These are phyloP conservation scores for Lasioglossum oenotherae DNA, from an alignment of 2,888 invertebrate species.

Conservation along the genomic window DNA sequence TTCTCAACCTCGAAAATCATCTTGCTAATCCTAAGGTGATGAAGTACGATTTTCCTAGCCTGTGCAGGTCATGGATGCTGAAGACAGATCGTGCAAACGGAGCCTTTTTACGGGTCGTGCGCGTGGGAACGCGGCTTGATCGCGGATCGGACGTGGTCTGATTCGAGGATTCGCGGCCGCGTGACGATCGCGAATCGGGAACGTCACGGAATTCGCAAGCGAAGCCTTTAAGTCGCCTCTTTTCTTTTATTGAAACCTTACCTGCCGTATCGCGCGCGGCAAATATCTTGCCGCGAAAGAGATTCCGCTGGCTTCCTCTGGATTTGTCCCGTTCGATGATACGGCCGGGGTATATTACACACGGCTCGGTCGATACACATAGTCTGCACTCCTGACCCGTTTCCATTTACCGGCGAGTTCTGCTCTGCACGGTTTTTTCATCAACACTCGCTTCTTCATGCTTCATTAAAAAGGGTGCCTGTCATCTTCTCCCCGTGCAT, in stretches of 20 bases:
- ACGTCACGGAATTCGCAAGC: conserved; percentile 22
- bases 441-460: neutral
- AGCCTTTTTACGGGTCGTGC: neutral
- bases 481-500: neutral
- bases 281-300: conserved; percentile 33
- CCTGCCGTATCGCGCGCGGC: conserved; percentile 29
- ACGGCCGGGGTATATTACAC: conserved; percentile 31
- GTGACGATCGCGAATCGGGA: conserved; percentile 15
- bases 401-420: neutral
- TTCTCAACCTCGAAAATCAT: neutral
- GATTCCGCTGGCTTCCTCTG: conserved; percentile 36
- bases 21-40: neutral
- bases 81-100: neutral
- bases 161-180: conserved; percentile 13
- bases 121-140: conserved; percentile 6
- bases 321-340: conserved; percentile 40
- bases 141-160: conserved; percentile 4
- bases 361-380: conserved; percentile 20
- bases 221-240: conserved; percentile 36
- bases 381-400: neutral
- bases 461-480: neutral
- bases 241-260: conserved; percentile 55
- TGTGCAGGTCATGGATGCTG: no score
- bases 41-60: neutral
- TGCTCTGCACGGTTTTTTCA: neutral